Percentiles rank a stretch among this genome's conserved stretches.
Conservation (phyloP, 2,888 invertebrate species). For the Elaeidobius kamerunicus region DNA sequence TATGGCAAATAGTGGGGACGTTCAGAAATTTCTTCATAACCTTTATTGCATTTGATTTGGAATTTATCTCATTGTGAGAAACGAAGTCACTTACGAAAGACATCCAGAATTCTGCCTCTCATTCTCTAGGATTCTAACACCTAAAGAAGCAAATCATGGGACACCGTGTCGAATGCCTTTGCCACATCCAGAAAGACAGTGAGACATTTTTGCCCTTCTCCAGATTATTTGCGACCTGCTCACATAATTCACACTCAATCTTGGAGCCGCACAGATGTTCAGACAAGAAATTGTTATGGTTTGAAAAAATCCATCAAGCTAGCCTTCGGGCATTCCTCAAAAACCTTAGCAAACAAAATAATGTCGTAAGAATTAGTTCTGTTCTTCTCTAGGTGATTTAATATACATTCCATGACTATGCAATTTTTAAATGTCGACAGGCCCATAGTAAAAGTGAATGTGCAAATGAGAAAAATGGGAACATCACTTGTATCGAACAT, state of each 20-base stretch:
- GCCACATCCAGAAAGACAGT: too few species aligned
- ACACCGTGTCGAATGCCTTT: too few species aligned
- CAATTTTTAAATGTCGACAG: conserved; percentile 6
- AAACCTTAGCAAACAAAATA: too few species aligned
- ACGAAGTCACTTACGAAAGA: background rate
- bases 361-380: too few species aligned
- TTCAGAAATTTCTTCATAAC: background rate
- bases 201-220: too few species aligned
- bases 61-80: background rate
- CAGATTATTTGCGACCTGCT: background rate
- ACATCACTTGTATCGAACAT: conserved; percentile 15
- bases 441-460: conserved; percentile 14
- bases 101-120: background rate
- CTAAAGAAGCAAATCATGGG: too few species aligned
- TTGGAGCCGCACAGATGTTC: background rate
- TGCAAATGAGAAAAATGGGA: conserved; percentile 10
- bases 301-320: background rate
- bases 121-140: too few species aligned
- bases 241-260: background rate
- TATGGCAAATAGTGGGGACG: background rate
- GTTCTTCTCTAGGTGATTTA: too few species aligned
- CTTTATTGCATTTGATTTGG: background rate
- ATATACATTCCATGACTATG: background rate
- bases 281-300: background rate
- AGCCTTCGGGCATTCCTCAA: too few species aligned